Evolutionary conservation across 2,113 vertebrate genomes (phyloP).

Genomic region (Corythornis vintsioides): DNA sequence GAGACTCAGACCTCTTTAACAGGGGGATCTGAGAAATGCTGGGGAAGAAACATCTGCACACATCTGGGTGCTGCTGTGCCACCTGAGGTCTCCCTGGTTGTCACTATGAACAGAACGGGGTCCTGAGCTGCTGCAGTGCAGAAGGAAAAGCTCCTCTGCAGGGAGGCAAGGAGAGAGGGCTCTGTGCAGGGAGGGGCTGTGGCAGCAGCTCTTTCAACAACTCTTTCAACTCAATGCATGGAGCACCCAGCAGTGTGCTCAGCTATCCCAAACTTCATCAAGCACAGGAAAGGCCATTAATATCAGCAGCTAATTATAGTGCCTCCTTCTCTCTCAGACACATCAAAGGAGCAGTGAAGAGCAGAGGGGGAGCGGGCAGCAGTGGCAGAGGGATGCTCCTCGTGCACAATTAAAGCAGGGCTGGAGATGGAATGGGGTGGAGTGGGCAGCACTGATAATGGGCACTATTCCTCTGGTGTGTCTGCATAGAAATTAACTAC

Average conservation of each 20-base stretch:
- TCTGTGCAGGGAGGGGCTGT: too few relatives aligned
- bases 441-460: slow-evolving; percentile 64
- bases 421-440: slow-evolving; percentile 42
- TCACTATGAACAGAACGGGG: not conserved
- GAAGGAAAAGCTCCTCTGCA: not conserved
- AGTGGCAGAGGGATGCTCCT: slow-evolving; percentile 55
- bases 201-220: too few relatives aligned
- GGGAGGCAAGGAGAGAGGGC: not conserved
- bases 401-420: slow-evolving; percentile 64
- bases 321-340: slow-evolving; percentile 44
- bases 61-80: not conserved
- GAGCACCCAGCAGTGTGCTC: not conserved
- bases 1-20: not conserved
- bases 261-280: slow-evolving; percentile 42
- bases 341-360: slow-evolving; percentile 59
- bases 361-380: slow-evolving; percentile 26
- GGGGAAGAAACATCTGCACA: not conserved
- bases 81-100: not conserved
- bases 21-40: not conserved
- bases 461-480: slow-evolving; percentile 19
- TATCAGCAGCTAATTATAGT: slow-evolving; percentile 58
- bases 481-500: slow-evolving; percentile 55
- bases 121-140: not conserved
- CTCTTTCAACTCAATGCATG: too few relatives aligned
- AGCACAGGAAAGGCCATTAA: slow-evolving; percentile 28